These are phyloP conservation scores for Drosophila arawakana DNA, from an alignment of 1,140 invertebrate species.

Conservation along the genomic window DNA sequence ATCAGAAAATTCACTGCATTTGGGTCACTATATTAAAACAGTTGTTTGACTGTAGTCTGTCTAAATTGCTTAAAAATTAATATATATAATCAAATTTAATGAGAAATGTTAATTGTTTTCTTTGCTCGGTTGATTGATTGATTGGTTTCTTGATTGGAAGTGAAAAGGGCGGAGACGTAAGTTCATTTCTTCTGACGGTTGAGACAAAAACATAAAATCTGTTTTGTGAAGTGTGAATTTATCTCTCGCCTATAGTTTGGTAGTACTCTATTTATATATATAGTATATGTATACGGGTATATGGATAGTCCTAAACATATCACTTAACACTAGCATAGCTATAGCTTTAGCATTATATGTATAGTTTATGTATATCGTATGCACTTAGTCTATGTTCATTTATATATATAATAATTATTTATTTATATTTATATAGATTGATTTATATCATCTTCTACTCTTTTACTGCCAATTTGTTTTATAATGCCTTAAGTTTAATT, in stretches of 20 bases:
- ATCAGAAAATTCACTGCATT: constrained; percentile 22
- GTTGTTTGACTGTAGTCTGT: constrained; percentile 27
- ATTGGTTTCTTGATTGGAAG: constrained; percentile 43
- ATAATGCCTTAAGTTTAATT: constrained; percentile 30
- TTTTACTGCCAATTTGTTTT: constrained; percentile 23
- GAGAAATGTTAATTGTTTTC: constrained; percentile 32
- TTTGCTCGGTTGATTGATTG: constrained; percentile 28
- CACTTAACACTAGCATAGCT: constrained; percentile 56
- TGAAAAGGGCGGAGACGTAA: constrained; percentile 44
- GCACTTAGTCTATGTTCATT: constrained; percentile 28
- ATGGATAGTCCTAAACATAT: constrained; percentile 51
- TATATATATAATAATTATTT: constrained; percentile 21
- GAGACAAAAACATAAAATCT: constrained; percentile 24
- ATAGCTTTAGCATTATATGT: constrained; percentile 26
- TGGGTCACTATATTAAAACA: constrained; percentile 20
- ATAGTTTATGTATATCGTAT: constrained; percentile 35
- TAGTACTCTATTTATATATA: constrained; percentile 21
- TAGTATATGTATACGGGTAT: constrained; percentile 3
- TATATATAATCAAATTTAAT: constrained; percentile 16
- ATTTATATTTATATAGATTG: constrained; percentile 10
- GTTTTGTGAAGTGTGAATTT: constrained; percentile 42
- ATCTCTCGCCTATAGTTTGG: constrained; percentile 51
- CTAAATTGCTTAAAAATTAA: constrained; percentile 27
- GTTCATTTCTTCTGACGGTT: constrained; percentile 13
- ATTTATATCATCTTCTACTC: constrained; percentile 12